Percentiles rank a stretch among this genome's conserved stretches.
Conservation (phyloP, 2,888 invertebrate species). For the Heliconius hortense region DNA sequence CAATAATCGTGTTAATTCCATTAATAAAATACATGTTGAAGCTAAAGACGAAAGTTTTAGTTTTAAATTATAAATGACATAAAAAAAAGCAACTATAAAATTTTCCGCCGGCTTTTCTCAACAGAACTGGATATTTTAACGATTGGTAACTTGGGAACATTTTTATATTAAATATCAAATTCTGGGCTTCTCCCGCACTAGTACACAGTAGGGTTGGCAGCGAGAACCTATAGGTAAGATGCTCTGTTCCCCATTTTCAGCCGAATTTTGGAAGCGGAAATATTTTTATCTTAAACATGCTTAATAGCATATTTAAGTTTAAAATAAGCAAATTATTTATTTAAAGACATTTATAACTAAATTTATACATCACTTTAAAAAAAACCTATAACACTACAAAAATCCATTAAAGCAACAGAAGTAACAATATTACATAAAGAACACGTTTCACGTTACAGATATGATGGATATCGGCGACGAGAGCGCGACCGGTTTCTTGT, state of each 20-base stretch:
- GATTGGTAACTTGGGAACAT: no score
- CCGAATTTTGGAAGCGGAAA: no score
- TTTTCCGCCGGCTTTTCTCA: not conserved
- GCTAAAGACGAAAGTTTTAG: not conserved
- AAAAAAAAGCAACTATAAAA: not conserved
- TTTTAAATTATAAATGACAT: not conserved
- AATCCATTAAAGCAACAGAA: constrained; percentile 10
- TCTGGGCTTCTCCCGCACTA: no score
- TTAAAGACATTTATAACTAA: not conserved
- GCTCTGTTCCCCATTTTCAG: no score
- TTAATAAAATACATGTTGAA: not conserved
- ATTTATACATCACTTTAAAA: not conserved
- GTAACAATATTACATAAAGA: constrained; percentile 22
- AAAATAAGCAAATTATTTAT: not conserved
- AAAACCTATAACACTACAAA: constrained; percentile 7
- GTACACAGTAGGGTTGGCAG: no score
- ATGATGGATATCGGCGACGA: constrained; percentile 23
- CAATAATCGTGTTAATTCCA: not conserved
- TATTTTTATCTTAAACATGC: no score
- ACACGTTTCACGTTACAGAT: constrained; percentile 23
- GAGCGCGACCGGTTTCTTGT: constrained; percentile 10
- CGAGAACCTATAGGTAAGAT: no score
- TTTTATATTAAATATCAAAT: no score
- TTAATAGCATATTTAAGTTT: no score
- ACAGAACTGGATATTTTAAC: not conserved